phyloP scores from a whole-genome alignment of 37 sponge, comb jelly and placozoan genomes.

The Halisarca cf. caerulea region DNA sequence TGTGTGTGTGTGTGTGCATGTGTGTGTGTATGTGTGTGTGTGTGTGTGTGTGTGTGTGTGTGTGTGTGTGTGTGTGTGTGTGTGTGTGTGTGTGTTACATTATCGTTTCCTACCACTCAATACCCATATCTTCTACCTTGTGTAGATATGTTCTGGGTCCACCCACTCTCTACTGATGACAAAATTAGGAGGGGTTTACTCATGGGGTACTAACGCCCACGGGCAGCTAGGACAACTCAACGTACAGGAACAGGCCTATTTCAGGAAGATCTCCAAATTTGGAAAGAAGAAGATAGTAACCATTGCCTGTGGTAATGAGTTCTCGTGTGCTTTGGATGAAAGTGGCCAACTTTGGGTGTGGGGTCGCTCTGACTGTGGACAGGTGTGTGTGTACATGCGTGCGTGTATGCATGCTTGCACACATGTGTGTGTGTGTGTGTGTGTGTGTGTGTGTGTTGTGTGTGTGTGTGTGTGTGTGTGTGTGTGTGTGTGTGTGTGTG shows the following conservation, averaged over 20 bases:
- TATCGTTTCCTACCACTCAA: no score
- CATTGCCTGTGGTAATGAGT: conserved; percentile 79
- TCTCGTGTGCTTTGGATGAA: conserved; percentile 70
- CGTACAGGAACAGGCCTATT: conserved; percentile 35
- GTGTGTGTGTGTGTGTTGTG: neutral
- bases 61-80: no score
- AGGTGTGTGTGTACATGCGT: conserved; percentile 45
- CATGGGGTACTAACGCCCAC: conserved; percentile 75
- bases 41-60: neutral
- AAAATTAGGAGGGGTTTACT: conserved; percentile 53
- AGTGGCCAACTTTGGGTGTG: conserved; percentile 66
- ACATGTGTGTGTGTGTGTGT: neutral
- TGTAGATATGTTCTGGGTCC: conserved; percentile 70
- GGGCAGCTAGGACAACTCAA: conserved; percentile 51
- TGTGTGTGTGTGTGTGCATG: neutral
- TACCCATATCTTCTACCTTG: neutral
- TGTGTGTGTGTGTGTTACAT: no score
- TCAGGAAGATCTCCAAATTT: conserved; percentile 29
- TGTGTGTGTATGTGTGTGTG: neutral
- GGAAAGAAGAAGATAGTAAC: conserved; percentile 29
- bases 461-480: conserved; percentile 57
- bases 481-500: neutral
- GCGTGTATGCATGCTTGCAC: neutral
- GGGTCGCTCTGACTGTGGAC: conserved; percentile 71
- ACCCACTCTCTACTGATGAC: conserved; percentile 75